These are phyloP conservation scores for Leptatherina wallacei DNA, from an alignment of 2,797 vertebrate species.

Conservation along the genomic window DNA sequence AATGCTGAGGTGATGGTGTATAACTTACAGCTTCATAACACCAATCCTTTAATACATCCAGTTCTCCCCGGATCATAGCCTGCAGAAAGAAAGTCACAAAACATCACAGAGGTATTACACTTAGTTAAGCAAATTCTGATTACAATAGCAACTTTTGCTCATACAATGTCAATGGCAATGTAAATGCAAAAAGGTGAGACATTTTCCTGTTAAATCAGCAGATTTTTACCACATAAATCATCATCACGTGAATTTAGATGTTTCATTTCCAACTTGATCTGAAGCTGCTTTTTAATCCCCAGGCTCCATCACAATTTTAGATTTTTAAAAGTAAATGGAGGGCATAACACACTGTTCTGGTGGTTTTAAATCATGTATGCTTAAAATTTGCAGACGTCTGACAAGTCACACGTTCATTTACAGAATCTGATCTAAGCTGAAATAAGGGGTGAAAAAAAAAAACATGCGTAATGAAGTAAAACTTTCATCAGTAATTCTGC, in stretches of 20 bases:
- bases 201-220: neutral
- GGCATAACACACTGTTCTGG: neutral
- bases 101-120: neutral
- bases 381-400: slow-evolving; percentile 4
- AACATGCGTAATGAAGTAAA: neutral
- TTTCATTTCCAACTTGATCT: neutral
- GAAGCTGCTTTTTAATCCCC: neutral
- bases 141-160: neutral
- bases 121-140: neutral
- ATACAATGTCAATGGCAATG: neutral
- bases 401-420: slow-evolving; percentile 4
- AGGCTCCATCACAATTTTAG: neutral
- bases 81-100: slow-evolving; percentile 56
- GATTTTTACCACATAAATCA: neutral
- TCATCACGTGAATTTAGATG: neutral
- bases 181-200: neutral
- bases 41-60: slow-evolving; percentile 94
- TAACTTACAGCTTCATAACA: slow-evolving; percentile 93
- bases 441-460: neutral
- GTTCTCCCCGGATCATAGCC: slow-evolving; percentile 92
- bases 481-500: neutral
- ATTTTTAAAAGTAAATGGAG: neutral
- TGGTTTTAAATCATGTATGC: neutral
- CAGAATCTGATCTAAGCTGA: neutral
- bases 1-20: neutral